Conservation (phyloP, 1,140 invertebrate genomes). For the Trichonephila clavipes region DNA sequence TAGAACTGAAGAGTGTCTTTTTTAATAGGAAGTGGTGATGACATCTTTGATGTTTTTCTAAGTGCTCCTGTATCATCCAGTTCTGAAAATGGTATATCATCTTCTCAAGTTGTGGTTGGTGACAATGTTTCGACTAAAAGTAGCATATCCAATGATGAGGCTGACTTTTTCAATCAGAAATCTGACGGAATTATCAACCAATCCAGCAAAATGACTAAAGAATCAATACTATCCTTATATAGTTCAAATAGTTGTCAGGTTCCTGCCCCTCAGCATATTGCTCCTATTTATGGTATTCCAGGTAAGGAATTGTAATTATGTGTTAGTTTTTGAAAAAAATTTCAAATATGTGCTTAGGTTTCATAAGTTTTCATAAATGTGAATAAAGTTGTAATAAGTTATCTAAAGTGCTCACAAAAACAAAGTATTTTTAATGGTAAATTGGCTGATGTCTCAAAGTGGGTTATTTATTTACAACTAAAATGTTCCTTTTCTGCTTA, state of each 20-base stretch:
- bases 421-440: no score
- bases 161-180: constrained; percentile 94
- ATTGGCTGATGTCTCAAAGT: no score
- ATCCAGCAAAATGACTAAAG: constrained; percentile 90
- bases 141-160: constrained; percentile 85
- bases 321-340: neutral
- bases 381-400: no score
- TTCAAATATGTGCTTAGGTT: no score
- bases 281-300: constrained; percentile 67
- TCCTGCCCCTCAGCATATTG: constrained; percentile 51
- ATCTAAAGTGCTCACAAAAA: no score
- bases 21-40: constrained; percentile 64
- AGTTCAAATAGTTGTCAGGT: constrained; percentile 80
- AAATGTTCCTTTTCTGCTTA: no score
- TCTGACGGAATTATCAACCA: constrained; percentile 86
- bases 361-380: no score
- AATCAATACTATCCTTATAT: constrained; percentile 95
- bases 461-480: no score
- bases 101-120: neutral
- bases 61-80: constrained; percentile 70
- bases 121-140: constrained; percentile 10
- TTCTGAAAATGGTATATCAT: constrained; percentile 8
- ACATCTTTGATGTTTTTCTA: constrained; percentile 77
- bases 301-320: neutral
- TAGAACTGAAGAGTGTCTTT: neutral